Evolutionary conservation across 2,113 vertebrate genomes (phyloP).

Genomic region (Castor canadensis): DNA sequence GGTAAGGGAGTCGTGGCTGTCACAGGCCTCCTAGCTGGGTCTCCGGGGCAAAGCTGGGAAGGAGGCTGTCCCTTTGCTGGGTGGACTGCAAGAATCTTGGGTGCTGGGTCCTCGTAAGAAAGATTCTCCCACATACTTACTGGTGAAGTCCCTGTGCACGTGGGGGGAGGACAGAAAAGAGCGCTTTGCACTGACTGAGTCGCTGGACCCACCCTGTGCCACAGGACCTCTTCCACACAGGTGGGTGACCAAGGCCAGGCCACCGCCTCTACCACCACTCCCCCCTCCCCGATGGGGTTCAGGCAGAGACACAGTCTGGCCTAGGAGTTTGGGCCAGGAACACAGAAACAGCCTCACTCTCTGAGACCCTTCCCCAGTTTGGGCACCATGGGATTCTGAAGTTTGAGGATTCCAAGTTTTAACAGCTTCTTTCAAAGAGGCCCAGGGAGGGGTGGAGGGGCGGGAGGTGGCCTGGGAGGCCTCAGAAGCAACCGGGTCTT

Average conservation of each 20-base stretch:
- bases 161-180: too few relatives aligned
- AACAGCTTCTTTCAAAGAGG: neutral
- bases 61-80: neutral
- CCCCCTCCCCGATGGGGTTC: neutral
- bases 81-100: neutral
- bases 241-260: rapidly evolving
- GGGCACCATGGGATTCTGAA: neutral
- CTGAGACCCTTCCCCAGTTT: neutral
- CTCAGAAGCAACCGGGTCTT: neutral
- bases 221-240: too few relatives aligned
- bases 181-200: neutral
- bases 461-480: too few relatives aligned
- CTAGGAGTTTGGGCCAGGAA: too few relatives aligned
- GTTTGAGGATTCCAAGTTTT: neutral
- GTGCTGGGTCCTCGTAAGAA: neutral
- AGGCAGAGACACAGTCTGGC: rapidly evolving
- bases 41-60: too few relatives aligned
- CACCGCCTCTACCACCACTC: neutral
- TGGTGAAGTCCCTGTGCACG: neutral
- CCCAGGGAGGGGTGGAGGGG: neutral
- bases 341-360: too few relatives aligned
- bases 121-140: neutral
- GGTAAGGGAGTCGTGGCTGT: neutral
- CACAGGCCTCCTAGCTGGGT: neutral
- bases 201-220: neutral